Evolutionary conservation across 2,888 invertebrate species (phyloP).

Genomic region (Tinea semifulvella): DNA sequence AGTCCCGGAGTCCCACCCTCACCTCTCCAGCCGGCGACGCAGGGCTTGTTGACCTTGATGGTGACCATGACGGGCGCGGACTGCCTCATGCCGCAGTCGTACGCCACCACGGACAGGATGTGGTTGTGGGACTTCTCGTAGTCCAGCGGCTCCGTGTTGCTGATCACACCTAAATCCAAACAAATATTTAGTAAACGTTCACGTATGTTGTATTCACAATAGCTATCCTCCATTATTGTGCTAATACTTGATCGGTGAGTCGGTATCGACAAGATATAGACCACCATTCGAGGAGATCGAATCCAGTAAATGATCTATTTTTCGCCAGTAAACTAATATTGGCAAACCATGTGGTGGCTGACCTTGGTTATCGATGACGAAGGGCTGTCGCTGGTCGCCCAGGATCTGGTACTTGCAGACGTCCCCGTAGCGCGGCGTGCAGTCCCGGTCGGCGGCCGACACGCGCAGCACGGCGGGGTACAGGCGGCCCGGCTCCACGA

Average conservation of each 20-base stretch:
- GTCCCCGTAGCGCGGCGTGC: conserved; percentile 93
- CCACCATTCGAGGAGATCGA: too few relatives aligned
- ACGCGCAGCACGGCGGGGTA: conserved; percentile 92
- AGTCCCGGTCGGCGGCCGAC: conserved; percentile 92
- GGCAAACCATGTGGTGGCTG: too few relatives aligned
- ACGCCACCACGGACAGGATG: conserved; percentile 95
- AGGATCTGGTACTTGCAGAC: conserved; percentile 98
- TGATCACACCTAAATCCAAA: conserved; percentile 81
- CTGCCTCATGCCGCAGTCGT: conserved; percentile 96
- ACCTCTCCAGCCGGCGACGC: conserved; percentile 83
- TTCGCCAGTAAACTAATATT: too few relatives aligned
- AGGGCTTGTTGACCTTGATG: conserved; percentile 87
- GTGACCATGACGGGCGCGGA: conserved; percentile 96
- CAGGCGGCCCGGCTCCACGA: conserved; percentile 89
- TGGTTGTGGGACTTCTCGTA: conserved; percentile 95
- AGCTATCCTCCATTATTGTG: too few relatives aligned
- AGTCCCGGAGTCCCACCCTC: conserved; percentile 23
- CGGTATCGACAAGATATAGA: too few relatives aligned
- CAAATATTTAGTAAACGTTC: too few relatives aligned
- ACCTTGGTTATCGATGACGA: conserved; percentile 92
- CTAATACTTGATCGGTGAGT: too few relatives aligned
- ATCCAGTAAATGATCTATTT: too few relatives aligned
- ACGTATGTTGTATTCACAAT: too few relatives aligned
- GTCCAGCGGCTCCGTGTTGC: conserved; percentile 92
- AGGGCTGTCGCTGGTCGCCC: conserved; percentile 86